Evolutionary conservation across 2,113 vertebrate species (phyloP), one percentile per base, ranked within the genome.

Genomic region (Protomyctophum bolini): DNA sequence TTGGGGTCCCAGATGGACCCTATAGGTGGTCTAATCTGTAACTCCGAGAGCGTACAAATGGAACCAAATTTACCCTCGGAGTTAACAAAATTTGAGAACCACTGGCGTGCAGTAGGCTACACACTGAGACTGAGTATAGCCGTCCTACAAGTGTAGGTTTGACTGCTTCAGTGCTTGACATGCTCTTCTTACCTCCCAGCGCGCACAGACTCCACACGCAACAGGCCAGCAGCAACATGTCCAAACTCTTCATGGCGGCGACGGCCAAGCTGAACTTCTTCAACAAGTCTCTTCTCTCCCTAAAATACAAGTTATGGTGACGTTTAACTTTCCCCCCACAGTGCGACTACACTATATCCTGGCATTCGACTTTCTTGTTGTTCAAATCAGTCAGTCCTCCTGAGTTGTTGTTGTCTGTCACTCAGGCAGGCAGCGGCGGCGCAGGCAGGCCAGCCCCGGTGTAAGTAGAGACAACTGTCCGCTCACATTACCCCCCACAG

Each of bases 361-460:
- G 14, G 12, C 0, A 29, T 10, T 4, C 33, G 6, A 10, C 2
- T 66, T 21, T 14, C 84, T 72, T 58, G 54, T 10, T 59, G 47
- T 12, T 60, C 10, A 49, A 56, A 68, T 6, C 33, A 41, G 3
- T 41, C 33, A 41, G 33, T 41, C 33, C 56, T 73, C 66, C n/a
- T n/a, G 75, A 83, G 83, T 41, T 88, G 91, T 91, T 89, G 91
- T 87, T 88, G 89, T 86, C 87, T 79, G 90, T 92, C 90, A 87
- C 74, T 58, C 58, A 63, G 74, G 68, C 63, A 8, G 81, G 47
- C 73, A 29, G 71, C 33, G 4, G 33, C n/a, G n/a, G n/a, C n/a
- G 33, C 33, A 41, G 33, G 33, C 33, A 41, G 33, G 33, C 33
- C 33, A 41, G 33, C 21, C 21, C 21, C 21, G 21, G 21, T 21